phyloP scores from a whole-genome alignment of 2,113 vertebrate genomes.

The Chloebia gouldiae region DNA sequence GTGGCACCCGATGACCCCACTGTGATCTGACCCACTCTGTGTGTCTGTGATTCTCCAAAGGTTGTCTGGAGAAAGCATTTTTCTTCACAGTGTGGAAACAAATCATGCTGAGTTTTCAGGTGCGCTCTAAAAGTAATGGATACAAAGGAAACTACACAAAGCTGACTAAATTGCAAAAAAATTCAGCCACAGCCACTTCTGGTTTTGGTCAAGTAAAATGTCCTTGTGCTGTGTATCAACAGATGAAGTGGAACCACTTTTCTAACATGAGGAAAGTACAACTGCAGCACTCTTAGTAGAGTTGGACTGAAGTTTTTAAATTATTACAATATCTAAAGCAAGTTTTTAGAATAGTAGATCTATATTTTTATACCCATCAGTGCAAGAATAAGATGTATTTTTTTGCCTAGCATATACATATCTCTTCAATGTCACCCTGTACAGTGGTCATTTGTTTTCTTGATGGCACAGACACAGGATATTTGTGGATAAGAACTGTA shows the following conservation, averaged over 20 bases:
- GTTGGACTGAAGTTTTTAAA: background rate
- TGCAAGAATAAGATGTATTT: background rate
- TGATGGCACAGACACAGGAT: background rate
- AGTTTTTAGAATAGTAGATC: background rate
- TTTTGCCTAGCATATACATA: background rate
- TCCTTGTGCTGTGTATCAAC: accelerated
- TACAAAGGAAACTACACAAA: background rate
- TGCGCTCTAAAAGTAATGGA: background rate
- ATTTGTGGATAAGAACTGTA: background rate
- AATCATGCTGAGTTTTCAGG: background rate
- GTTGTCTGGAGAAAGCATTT: background rate
- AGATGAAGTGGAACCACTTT: background rate
- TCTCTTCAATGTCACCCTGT: background rate
- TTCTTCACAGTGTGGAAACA: background rate
- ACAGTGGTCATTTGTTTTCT: background rate
- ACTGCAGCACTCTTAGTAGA: background rate
- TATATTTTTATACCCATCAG: background rate
- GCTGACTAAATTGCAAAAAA: background rate
- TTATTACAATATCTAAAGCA: background rate
- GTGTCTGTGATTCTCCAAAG: background rate
- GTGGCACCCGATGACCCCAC: background rate
- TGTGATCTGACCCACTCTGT: background rate
- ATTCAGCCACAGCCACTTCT: background rate
- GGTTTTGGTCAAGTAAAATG: background rate
- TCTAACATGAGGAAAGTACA: background rate